These are phyloP conservation scores for Slavum lentiscoides DNA, from an alignment of 2,888 invertebrate species.

Conservation along the genomic window DNA sequence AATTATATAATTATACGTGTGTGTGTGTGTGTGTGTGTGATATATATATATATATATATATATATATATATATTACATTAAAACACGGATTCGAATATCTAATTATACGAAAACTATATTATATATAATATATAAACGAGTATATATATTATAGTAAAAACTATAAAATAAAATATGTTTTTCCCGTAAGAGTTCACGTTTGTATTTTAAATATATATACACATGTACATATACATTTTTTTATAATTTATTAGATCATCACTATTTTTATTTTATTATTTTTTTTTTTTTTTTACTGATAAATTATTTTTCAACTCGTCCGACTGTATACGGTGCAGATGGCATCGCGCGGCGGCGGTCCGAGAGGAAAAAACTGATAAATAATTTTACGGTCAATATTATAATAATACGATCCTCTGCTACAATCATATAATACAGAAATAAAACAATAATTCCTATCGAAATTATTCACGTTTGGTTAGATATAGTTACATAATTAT, in stretches of 20 bases:
- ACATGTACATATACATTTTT: not conserved
- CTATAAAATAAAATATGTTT: not conserved
- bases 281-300: conserved; percentile 21
- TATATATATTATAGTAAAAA: not conserved
- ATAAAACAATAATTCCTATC: conserved; percentile 16
- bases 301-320: conserved; percentile 32
- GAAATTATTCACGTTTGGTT: conserved; percentile 5
- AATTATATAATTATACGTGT: no score
- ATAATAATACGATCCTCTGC: not conserved
- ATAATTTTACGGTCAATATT: not conserved
- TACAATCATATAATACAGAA: not conserved
- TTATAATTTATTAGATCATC: conserved; percentile 20
- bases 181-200: conserved; percentile 14
- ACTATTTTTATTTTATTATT: not conserved
- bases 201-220: not conserved
- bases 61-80: conserved; percentile 1
- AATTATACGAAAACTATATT: not conserved
- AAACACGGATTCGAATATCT: not conserved
- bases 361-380: conserved; percentile 38
- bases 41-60: no score
- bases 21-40: no score
- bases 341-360: not conserved
- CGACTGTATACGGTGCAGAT: not conserved
- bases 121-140: no score
- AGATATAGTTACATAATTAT: conserved; percentile 23